Evolutionary conservation across 2,888 invertebrate genomes (phyloP), one percentile per base, ranked within the genome.

Genomic region (Zaprionus obscuricornis): DNA sequence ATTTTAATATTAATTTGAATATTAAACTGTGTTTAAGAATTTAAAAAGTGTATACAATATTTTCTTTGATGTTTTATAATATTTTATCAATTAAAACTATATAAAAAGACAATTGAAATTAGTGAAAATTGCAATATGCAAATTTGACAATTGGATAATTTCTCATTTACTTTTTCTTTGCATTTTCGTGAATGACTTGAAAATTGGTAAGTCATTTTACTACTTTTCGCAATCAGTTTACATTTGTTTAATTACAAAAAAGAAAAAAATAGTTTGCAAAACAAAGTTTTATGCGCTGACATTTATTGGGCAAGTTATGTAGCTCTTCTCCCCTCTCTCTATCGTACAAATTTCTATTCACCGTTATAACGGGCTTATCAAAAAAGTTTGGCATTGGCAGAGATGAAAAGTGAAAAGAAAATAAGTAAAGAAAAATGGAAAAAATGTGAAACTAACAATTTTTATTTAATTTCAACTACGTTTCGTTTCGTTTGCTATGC

Each of bases 401-500:
- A 47, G 57, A 34, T 57, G 29, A 58, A 77, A 56, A 76, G 54
- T 58, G 63, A 67, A 76, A 60, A 58, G 29, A 39, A 62, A 65
- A 67, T 7, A n/a, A 22, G 24, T 50, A 60, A 52, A 54, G 57
- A 45, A 63, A 27, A n/a, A 4, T 6, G 3, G 27, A 10, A 27
- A 27, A 45, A 71, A 49, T 42, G 45, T 39, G 37, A 60, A 72
- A 66, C 56, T 72, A 62, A 43, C 33, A 76, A 84, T 62, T 84
- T 71, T 63, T 76, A 83, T 81, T 81, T 76, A 69, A 68, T 69
- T 76, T 83, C 56, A 54, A 46, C 57, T 22, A 55, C 84, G 64
- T 70, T 74, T 62, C 84, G 81, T 75, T 81, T 82, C 85, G 85
- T 85, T 85, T 82, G 83, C 71, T 78, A 82, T 77, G 85, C 77